Evolutionary conservation across 2,113 vertebrate species (phyloP).

Genomic region (Ceuthmochares aereus): DNA sequence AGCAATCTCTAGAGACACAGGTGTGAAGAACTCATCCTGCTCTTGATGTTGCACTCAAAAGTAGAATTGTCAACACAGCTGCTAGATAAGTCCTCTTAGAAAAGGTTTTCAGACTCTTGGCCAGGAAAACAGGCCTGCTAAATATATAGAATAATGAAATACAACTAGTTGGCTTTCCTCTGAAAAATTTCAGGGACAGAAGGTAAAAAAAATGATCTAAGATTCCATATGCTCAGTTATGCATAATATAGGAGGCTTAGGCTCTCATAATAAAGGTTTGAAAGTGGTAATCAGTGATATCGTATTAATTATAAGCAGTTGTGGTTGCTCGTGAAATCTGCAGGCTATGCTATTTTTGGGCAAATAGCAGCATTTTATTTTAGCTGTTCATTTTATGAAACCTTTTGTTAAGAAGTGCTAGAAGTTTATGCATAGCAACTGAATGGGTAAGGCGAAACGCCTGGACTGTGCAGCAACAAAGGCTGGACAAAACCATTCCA

Average conservation of each 20-base stretch:
- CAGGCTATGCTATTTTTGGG: conserved; percentile 36
- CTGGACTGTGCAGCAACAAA: neutral
- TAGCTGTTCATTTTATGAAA: conserved; percentile 51
- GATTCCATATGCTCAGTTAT: conserved; percentile 52
- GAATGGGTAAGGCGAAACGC: neutral
- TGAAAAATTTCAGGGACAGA: conserved; percentile 45
- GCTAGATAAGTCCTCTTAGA: conserved; percentile 47
- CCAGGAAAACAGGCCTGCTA: conserved; percentile 49
- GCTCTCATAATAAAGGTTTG: conserved; percentile 42
- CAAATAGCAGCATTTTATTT: conserved; percentile 28
- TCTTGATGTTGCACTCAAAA: conserved; percentile 48
- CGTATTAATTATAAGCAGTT: conserved; percentile 56
- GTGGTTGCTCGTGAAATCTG: conserved; percentile 43
- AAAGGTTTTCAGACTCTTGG: conserved; percentile 13
- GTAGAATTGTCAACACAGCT: conserved; percentile 64
- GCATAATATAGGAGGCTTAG: conserved; percentile 5
- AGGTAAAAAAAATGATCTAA: conserved; percentile 52
- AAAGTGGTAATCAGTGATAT: conserved; percentile 56
- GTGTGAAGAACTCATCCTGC: conserved; percentile 54
- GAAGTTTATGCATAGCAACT: neutral
- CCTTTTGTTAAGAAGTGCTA: neutral
- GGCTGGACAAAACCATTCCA: neutral
- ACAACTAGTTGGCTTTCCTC: conserved; percentile 6
- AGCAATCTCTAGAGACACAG: conserved; percentile 47
- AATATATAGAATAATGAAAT: conserved; percentile 56